Conservation (phyloP, 2,888 invertebrate genomes). For the Temnothorax ravouxi region DNA sequence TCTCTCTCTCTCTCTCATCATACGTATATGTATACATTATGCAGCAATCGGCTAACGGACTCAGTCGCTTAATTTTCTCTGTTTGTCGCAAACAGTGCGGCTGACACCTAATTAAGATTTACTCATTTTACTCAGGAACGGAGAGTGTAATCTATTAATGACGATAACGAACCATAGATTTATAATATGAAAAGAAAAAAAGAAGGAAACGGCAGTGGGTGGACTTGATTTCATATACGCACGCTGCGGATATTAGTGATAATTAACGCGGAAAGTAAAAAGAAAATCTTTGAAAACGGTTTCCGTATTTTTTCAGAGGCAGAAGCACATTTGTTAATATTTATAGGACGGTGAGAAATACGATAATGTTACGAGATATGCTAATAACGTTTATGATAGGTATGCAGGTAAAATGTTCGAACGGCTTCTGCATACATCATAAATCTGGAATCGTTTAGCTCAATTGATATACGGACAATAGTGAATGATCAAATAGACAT, state of each 20-base stretch:
- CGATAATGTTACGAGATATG: slow-evolving; percentile 38
- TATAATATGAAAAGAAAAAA: neutral
- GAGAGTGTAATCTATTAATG: slow-evolving; percentile 44
- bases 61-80: slow-evolving; percentile 46
- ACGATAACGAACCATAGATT: slow-evolving; percentile 38
- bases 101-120: slow-evolving; percentile 66
- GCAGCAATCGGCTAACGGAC: slow-evolving; percentile 49
- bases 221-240: slow-evolving; percentile 14
- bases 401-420: slow-evolving; percentile 13
- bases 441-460: slow-evolving; percentile 20
- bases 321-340: slow-evolving; percentile 16
- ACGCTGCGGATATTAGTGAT: neutral
- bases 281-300: slow-evolving; percentile 22
- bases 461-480: neutral
- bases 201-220: neutral
- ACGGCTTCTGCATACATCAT: slow-evolving; percentile 12
- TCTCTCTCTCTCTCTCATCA: slow-evolving; percentile 31
- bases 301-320: slow-evolving; percentile 8
- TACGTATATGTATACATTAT: slow-evolving; percentile 30
- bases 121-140: slow-evolving; percentile 24
- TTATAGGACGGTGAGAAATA: slow-evolving; percentile 1
- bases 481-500: neutral
- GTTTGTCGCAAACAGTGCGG: slow-evolving; percentile 46
- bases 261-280: neutral
- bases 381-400: slow-evolving; percentile 34